Conservation (phyloP, 2,113 vertebrate species). For the Callopanchax toddi region DNA sequence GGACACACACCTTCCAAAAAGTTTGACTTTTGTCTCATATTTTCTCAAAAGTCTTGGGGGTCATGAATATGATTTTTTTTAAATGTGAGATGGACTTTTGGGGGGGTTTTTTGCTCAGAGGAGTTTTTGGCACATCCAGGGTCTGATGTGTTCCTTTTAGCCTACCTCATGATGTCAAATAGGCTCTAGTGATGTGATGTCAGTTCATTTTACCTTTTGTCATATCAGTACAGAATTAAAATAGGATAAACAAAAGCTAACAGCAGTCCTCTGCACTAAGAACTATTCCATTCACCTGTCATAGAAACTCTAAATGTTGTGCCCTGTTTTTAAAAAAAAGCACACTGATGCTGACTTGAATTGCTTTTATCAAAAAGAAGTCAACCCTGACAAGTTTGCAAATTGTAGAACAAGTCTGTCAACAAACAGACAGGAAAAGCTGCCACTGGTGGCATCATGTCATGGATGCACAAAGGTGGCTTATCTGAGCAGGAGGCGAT, state of each 20-base stretch:
- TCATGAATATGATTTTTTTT: too few species aligned
- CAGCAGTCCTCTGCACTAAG: too few species aligned
- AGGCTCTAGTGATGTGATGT: background rate
- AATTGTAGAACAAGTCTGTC: background rate
- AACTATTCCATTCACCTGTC: background rate
- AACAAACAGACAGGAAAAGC: too few species aligned
- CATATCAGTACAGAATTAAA: too few species aligned
- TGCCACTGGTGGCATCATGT: background rate
- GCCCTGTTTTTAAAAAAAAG: background rate
- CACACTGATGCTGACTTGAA: background rate
- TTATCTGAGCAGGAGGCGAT: background rate
- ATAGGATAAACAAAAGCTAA: background rate
- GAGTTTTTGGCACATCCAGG: too few species aligned
- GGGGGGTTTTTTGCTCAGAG: too few species aligned
- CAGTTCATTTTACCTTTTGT: background rate
- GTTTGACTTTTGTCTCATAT: too few species aligned
- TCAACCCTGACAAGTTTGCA: background rate
- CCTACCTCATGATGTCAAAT: too few species aligned
- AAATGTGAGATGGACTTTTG: too few species aligned
- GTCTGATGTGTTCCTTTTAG: too few species aligned
- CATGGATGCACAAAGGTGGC: background rate
- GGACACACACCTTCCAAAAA: too few species aligned
- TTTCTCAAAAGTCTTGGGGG: too few species aligned
- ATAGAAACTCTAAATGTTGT: background rate
- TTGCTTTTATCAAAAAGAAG: background rate